Evolutionary conservation across 2,113 vertebrate species (phyloP).

Genomic region (Mormyrus lacerda): DNA sequence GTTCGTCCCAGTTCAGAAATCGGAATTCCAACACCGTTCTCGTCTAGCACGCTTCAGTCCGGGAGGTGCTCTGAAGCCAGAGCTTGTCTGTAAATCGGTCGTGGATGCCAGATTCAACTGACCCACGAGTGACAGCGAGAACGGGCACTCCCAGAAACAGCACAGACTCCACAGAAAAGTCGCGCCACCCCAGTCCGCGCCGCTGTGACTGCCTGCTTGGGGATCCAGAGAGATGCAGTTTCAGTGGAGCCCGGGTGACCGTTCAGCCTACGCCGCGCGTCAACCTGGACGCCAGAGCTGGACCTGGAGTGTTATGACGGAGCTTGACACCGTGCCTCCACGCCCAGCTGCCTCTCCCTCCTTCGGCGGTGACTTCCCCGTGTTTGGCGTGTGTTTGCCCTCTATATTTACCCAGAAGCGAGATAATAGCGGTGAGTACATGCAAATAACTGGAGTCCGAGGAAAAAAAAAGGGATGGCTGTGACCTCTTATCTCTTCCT

Average conservation of each 20-base stretch:
- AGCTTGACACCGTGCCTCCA: not conserved
- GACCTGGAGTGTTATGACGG: not conserved
- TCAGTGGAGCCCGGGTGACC: not conserved
- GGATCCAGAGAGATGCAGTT: not conserved
- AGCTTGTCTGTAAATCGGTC: not conserved
- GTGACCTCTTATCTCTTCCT: not conserved
- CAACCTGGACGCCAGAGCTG: not conserved
- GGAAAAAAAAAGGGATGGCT: not conserved
- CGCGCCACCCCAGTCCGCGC: not conserved
- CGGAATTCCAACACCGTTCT: not conserved
- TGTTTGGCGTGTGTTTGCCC: not conserved
- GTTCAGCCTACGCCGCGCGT: not conserved
- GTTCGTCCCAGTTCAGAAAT: not conserved
- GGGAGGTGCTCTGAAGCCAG: not conserved
- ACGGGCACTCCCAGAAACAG: not conserved
- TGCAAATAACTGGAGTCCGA: constrained; percentile 3
- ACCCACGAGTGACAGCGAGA: not conserved
- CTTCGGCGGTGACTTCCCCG: not conserved
- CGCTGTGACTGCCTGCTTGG: not conserved
- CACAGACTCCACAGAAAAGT: not conserved
- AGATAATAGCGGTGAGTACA: not conserved
- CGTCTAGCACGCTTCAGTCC: not conserved
- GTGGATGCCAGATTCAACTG: not conserved
- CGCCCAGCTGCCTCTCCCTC: not conserved
- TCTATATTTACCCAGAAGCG: constrained; percentile 21